Evolutionary conservation across 2,888 invertebrate species (phyloP).

Genomic region (Orthosia gothica): DNA sequence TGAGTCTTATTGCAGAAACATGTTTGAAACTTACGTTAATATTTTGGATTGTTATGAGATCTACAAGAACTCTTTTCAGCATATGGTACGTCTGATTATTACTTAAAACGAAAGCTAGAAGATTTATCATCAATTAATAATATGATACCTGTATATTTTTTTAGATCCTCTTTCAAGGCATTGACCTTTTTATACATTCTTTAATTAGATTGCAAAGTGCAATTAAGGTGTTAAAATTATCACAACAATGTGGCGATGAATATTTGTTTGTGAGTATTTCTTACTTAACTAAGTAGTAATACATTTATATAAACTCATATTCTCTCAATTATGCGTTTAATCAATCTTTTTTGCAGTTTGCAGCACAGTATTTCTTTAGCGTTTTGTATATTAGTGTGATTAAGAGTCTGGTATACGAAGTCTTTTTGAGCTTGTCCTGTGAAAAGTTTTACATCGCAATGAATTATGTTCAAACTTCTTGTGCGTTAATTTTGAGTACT

Average conservation of each 20-base stretch:
- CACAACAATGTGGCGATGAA: neutral
- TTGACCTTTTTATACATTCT: constrained; percentile 23
- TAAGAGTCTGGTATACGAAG: no score
- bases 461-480: neutral
- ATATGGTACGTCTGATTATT: no score
- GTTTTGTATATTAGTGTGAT: no score
- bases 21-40: constrained; percentile 31
- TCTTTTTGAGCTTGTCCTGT: neutral
- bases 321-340: no score
- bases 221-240: constrained; percentile 5
- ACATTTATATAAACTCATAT: no score
- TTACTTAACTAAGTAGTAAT: no score
- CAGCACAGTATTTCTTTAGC: no score
- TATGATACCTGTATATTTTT: neutral
- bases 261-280: constrained; percentile 8
- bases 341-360: no score
- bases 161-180: constrained; percentile 20
- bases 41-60: constrained; percentile 32
- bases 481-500: neutral
- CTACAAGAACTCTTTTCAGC: neutral
- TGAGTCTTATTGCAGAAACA: neutral
- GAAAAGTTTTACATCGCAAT: neutral
- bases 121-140: neutral
- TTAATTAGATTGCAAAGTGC: constrained; percentile 33
- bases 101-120: no score